These are phyloP conservation scores for Oikopleura vanhoeffeni DNA, from an alignment of 23 tunicate genomes.

Conservation along the genomic window DNA sequence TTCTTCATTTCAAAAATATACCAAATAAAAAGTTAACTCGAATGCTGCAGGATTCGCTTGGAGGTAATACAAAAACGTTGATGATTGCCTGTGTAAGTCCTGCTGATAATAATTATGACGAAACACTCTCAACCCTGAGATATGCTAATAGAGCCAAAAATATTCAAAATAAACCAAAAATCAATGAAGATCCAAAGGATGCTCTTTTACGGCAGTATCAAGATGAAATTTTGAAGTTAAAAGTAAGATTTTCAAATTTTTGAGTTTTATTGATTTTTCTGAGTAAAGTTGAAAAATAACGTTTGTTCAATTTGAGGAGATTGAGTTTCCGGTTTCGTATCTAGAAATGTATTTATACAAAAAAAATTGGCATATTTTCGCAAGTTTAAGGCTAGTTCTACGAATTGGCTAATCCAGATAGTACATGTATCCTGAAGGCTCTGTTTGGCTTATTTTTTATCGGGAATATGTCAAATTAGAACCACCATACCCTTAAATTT, in stretches of 20 bases:
- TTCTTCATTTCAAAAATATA: neutral
- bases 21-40: constrained; percentile 25
- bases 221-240: constrained; percentile 72
- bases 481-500: too few species aligned
- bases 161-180: constrained; percentile 93
- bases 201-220: constrained; percentile 86
- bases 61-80: constrained; percentile 92
- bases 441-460: too few species aligned
- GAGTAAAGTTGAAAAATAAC: constrained; percentile 75
- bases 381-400: too few species aligned
- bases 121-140: constrained; percentile 85
- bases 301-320: neutral
- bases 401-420: too few species aligned
- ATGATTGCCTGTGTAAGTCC: constrained; percentile 55
- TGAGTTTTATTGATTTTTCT: too few species aligned
- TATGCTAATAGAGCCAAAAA: constrained; percentile 98
- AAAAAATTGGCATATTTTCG: too few species aligned
- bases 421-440: constrained; percentile 21
- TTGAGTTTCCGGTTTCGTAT: too few species aligned
- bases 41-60: constrained; percentile 84
- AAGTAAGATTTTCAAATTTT: too few species aligned
- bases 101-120: constrained; percentile 96
- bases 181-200: constrained; percentile 98
- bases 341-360: too few species aligned
- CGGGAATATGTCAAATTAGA: too few species aligned